Evolutionary conservation across 2,888 invertebrate genomes (phyloP).

Genomic region (Tuta absoluta): DNA sequence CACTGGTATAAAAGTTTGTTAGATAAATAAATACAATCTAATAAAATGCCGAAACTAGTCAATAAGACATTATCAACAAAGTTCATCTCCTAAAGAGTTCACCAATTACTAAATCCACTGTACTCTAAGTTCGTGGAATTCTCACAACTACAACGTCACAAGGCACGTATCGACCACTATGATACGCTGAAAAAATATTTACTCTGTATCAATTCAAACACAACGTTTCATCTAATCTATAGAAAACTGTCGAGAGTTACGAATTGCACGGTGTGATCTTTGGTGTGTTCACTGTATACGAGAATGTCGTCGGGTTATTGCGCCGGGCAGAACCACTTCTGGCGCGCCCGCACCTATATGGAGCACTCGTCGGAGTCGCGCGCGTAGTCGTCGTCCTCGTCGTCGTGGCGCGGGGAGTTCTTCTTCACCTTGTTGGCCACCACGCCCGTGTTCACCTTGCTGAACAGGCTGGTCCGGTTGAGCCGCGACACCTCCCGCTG

Average conservation of each 20-base stretch:
- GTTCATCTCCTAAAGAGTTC: conserved; percentile 30
- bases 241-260: conserved; percentile 34
- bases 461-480: conserved; percentile 68
- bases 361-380: conserved; percentile 84
- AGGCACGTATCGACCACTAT: conserved; percentile 71
- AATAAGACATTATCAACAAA: conserved; percentile 55
- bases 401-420: conserved; percentile 48
- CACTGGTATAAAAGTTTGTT: conserved; percentile 46
- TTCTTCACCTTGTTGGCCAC: conserved; percentile 66
- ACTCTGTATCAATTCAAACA: conserved; percentile 60
- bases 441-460: conserved; percentile 72
- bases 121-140: conserved; percentile 39
- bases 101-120: conserved; percentile 40
- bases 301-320: conserved; percentile 39
- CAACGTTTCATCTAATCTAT: conserved; percentile 31
- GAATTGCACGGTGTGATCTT: conserved; percentile 62
- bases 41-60: conserved; percentile 72
- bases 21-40: conserved; percentile 58
- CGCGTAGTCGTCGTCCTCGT: conserved; percentile 77
- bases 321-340: conserved; percentile 44
- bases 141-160: conserved; percentile 57
- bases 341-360: conserved; percentile 65
- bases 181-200: conserved; percentile 77
- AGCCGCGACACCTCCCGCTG: conserved; percentile 61
- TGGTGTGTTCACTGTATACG: conserved; percentile 60